phyloP scores from a whole-genome alignment of 2,888 invertebrate species.

The Dynastes tityus region DNA sequence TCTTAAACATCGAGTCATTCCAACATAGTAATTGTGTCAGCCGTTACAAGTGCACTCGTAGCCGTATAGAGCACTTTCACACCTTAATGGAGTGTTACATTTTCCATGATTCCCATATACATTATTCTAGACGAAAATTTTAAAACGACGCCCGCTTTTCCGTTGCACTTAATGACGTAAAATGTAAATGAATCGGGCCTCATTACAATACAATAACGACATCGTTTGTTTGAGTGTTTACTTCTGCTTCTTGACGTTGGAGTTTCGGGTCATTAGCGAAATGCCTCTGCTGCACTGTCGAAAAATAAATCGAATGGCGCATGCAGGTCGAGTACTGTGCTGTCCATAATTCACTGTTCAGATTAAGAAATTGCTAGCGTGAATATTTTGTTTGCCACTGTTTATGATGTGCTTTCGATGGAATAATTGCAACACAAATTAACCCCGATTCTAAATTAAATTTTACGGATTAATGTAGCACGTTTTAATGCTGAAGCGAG shows the following conservation, averaged over 20 bases:
- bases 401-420: background rate
- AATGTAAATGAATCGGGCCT: constrained; percentile 47
- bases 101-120: constrained; percentile 19
- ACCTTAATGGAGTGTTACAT: constrained; percentile 32
- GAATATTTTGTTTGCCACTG: too few species aligned
- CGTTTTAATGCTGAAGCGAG: too few species aligned
- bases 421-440: background rate
- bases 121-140: constrained; percentile 21
- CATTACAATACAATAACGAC: constrained; percentile 48
- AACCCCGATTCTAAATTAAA: background rate
- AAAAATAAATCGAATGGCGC: constrained; percentile 23
- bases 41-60: constrained; percentile 3
- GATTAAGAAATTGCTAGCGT: background rate
- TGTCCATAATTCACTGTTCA: background rate
- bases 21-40: background rate
- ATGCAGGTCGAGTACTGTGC: constrained; percentile 3
- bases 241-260: constrained; percentile 22
- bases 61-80: background rate
- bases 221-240: constrained; percentile 46
- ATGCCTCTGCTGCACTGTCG: constrained; percentile 3
- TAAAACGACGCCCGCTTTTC: constrained; percentile 7
- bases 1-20: background rate
- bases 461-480: background rate
- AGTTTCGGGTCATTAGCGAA: constrained; percentile 42
- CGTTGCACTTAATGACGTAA: constrained; percentile 26